Evolutionary conservation across 1,140 invertebrate genomes (phyloP), one percentile per base, ranked within the genome.

Genomic region (Chironomus striatipennis): DNA sequence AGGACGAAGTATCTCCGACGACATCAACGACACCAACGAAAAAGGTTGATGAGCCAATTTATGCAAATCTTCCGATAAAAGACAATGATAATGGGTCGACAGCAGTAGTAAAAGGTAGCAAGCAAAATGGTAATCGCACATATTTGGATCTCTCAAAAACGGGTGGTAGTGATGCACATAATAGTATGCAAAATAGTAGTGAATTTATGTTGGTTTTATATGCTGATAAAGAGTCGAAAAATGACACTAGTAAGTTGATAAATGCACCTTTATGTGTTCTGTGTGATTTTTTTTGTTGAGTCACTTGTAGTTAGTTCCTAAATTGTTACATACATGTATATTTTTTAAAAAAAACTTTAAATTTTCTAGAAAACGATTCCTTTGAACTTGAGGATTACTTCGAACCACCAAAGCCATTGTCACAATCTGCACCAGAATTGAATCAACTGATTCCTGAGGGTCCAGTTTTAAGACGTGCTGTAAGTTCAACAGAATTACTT

Each of bases 151-250:
- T 74, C 7, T 43, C 42, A 20, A 43, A 42, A n/a, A 42, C 43
- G 20, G 65, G 57, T n/a, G 65, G 65, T 18, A 64, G 47, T n/a
- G 24, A 42, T 43, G 81, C 79, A 47, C 80, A 80, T 43, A 81
- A 81, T 70, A 81, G 82, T 10, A 81, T 82, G 2, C 81, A 82
- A 72, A 82, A 81, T n/a, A 82, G 81, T 76, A 91, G 89, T 21
- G 91, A 93, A 79, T 91, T 93, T 76, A 92, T 93, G 90, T 80
- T 93, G 43, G 90, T 93, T 42, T 82, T 93, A 5, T 90, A 90
- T 81, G 89, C 90, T 42, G 85, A 90, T 76, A 80, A 85, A 78
- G 81, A 85, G 75, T 77, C 79, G 74, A 79, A 81, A 77, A 80
- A 81, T 75, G 84, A 85, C 77, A 82, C 85, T 80, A 83, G 84